phyloP scores from a whole-genome alignment of 2,797 vertebrate species.

The Pipistrellus pygmaeus region DNA sequence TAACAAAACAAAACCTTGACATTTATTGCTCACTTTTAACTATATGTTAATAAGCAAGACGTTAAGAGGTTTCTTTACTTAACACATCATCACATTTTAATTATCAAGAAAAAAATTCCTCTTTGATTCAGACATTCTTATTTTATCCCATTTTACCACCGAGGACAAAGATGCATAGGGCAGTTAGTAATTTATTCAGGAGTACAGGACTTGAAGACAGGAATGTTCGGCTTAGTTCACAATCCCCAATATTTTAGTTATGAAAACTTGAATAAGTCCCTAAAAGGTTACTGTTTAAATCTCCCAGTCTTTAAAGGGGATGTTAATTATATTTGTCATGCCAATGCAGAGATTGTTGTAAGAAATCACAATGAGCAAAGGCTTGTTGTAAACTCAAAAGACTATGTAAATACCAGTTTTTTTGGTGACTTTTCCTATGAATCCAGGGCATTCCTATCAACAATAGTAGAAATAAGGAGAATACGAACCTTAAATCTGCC shows the following conservation, averaged over 20 bases:
- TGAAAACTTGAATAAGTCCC: constrained; percentile 13
- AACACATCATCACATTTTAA: background rate
- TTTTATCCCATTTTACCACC: background rate
- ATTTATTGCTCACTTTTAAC: background rate
- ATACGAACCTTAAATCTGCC: constrained; percentile 14
- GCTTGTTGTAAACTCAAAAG: background rate
- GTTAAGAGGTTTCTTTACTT: background rate
- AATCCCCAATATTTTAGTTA: background rate
- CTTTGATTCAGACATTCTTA: background rate
- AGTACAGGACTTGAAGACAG: background rate
- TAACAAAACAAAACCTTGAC: constrained; percentile 24
- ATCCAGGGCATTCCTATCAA: background rate
- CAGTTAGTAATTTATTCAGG: background rate
- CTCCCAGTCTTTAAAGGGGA: constrained; percentile 9
- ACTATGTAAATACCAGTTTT: background rate
- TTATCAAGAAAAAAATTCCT: background rate
- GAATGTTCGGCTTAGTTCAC: background rate
- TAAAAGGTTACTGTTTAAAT: constrained; percentile 12
- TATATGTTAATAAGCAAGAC: background rate
- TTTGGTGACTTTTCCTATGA: background rate
- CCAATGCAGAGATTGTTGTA: background rate
- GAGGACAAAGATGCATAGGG: background rate
- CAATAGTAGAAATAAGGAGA: background rate
- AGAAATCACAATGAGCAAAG: constrained; percentile 34
- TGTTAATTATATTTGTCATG: constrained; percentile 38